Evolutionary conservation across 2,888 invertebrate genomes (phyloP), one percentile per base, ranked within the genome.

Genomic region (Monochamus alternatus): DNA sequence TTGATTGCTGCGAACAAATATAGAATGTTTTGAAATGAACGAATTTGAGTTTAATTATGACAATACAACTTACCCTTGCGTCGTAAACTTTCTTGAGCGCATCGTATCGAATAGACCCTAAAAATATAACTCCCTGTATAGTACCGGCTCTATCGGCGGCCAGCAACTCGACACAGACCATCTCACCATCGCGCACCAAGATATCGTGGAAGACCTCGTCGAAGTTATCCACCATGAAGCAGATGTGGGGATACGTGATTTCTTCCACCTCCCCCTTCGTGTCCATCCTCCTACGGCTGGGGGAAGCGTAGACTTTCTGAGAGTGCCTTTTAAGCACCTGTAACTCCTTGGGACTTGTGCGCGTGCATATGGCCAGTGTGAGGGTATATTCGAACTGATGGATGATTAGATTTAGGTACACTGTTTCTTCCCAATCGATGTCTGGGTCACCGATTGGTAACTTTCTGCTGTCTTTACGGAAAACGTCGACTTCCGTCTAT

Each of bases 361-460:
- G 93, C 79, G 98, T 98, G 90, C 99, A 99, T 86, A 99, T 97
- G 81, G 99, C 99, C 89, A 99, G 92, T 62, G 99, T 99, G 77
- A 99, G 92, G 77, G 96, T 98, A 90, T 99, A 99, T 89, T 99
- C 98, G 90, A 99, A 97, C 91, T 99, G 98, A 90, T 99, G 99
- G 88, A 99, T 95, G 85, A 99, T 95, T 89, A 99, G 93, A 91
- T 99, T 99, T 82, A 99, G 92, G 90, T 98, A 99, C 80, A 99
- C 98, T 75, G 98, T 99, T 91, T 99, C 99, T 90, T 99, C 98
- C 99, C 99, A 99, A 90, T 99, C 98, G 85, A 98, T 95, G 87
- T 96, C 96, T 60, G 96, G 95, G 91, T 99, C 98, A 77, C 97
- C 97, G 86, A 98, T 96, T 69, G 99, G 99, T 86, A 98, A 91